phyloP scores from a whole-genome alignment of 2,113 vertebrate species.

The Oriolus oriolus region DNA sequence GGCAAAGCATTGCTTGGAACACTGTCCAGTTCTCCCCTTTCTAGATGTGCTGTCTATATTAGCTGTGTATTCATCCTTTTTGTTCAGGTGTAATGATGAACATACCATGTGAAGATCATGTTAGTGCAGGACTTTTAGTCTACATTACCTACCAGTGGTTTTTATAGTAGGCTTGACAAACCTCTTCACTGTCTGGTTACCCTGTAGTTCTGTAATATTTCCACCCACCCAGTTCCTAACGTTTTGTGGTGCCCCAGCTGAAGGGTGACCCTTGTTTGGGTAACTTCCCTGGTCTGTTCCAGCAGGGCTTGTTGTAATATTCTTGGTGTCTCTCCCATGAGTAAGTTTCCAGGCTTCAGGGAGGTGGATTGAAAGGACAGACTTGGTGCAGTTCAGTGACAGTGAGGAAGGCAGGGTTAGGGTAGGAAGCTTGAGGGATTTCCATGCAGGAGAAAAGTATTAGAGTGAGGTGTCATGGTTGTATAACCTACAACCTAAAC shows the following conservation, averaged over 20 bases:
- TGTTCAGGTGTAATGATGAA: neutral
- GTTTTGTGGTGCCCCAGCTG: neutral
- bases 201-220: neutral
- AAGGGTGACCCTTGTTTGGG: neutral
- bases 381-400: neutral
- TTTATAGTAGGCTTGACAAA: neutral
- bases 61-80: neutral
- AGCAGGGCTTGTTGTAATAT: neutral
- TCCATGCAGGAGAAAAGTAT: neutral
- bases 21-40: neutral
- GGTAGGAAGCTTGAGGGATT: neutral
- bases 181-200: neutral
- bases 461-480: neutral
- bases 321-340: neutral
- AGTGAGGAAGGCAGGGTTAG: neutral
- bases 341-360: neutral
- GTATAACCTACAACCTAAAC: neutral
- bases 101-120: neutral
- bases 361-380: neutral
- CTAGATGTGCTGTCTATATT: neutral
- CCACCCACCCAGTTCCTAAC: neutral
- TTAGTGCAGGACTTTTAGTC: neutral
- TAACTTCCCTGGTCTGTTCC: neutral
- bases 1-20: neutral
- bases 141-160: neutral